Evolutionary conservation across 2,797 vertebrate species (phyloP), one percentile per base, ranked within the genome.

Genomic region (Gymnothorax javanicus): DNA sequence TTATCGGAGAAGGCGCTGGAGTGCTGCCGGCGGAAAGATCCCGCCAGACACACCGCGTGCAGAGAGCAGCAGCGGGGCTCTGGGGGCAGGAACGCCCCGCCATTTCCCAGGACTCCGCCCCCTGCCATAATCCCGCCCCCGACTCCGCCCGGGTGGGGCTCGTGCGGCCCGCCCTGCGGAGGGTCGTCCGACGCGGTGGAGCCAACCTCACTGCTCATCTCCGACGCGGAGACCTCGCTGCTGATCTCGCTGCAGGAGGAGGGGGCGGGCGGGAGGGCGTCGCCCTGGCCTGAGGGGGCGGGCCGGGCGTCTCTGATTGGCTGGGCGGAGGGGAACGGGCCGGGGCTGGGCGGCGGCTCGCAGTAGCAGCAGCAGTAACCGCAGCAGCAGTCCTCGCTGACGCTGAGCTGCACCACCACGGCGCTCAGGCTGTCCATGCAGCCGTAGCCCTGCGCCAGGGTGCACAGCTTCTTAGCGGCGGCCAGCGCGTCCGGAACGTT

Each of bases 201-300:
- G 4, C 99, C 99, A 90, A 99, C 99, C 94, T 99, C 99, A 0
- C 98, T 99, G 95, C 99, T 99, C 98, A 99, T 99, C 92, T 99
- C 99, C 0, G 98, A 99, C 17, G 98, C 98, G 84, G 98, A 99
- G 89, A 99, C 97, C 95, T 99, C 99, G 0, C 98, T 99, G 96
- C 99, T 99, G 91, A 99, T 97, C 93, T 99, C 99, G 0, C 98
- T 99, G 95, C 98, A 99, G 0, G 98, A 99, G 0, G 98, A 99
- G 0, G 97, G 97, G 94, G 94, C 96, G 12, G 94, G 95, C 0
- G 95, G 58, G 8, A 73, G 93, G 0, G 92, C 95, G 0, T 96
- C 87, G 97, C 97, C 0, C 97, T 94, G 0, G 94, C 96, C 97
- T 0, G 96, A 85, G 0, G 97, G 95, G 0, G 97, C 88, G 0